A percentile compares a stretch with the other conserved stretches of the same genome.
Evolutionary conservation across 2,888 invertebrate species (phyloP).

Genomic region (Megamerina dolium): DNA sequence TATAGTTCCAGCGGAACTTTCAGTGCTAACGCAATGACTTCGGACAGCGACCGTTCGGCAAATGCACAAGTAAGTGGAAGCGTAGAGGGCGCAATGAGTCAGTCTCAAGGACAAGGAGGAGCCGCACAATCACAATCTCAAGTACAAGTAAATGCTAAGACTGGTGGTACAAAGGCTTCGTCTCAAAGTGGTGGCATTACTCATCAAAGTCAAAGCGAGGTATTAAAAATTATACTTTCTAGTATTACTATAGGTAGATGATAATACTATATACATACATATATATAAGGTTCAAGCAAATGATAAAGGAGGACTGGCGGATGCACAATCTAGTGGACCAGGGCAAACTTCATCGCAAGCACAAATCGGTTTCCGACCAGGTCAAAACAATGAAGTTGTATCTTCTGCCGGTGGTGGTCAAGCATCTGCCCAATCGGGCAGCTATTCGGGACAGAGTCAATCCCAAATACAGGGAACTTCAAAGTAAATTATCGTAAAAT

Average conservation of each 20-base stretch:
- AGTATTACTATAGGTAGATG: neutral
- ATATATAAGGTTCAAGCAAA: slow-evolving; percentile 73
- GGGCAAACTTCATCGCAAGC: slow-evolving; percentile 84
- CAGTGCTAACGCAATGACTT: slow-evolving; percentile 75
- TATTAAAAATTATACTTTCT: slow-evolving; percentile 14
- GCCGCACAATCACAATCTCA: slow-evolving; percentile 71
- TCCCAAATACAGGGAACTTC: slow-evolving; percentile 78
- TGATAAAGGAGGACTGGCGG: slow-evolving; percentile 75
- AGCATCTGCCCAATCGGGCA: slow-evolving; percentile 72
- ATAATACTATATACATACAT: neutral
- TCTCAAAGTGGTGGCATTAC: slow-evolving; percentile 70
- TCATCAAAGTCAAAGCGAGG: slow-evolving; percentile 59
- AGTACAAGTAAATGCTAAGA: slow-evolving; percentile 68
- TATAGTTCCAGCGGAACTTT: slow-evolving; percentile 74
- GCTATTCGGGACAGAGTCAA: slow-evolving; percentile 71
- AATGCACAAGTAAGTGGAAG: slow-evolving; percentile 60
- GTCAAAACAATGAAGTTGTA: slow-evolving; percentile 51
- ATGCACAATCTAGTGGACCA: slow-evolving; percentile 77
- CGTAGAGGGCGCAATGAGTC: slow-evolving; percentile 68
- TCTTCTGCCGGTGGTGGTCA: slow-evolving; percentile 69
- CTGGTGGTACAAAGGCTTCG: slow-evolving; percentile 68
- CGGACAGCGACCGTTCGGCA: slow-evolving; percentile 67
- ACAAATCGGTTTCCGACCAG: slow-evolving; percentile 78
- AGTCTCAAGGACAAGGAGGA: slow-evolving; percentile 68
- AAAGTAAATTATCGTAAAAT: slow-evolving; percentile 31